Percentiles rank a stretch among this genome's conserved stretches.
Conservation (phyloP, 1,140 invertebrate species). For the Aphidius gifuensis region DNA sequence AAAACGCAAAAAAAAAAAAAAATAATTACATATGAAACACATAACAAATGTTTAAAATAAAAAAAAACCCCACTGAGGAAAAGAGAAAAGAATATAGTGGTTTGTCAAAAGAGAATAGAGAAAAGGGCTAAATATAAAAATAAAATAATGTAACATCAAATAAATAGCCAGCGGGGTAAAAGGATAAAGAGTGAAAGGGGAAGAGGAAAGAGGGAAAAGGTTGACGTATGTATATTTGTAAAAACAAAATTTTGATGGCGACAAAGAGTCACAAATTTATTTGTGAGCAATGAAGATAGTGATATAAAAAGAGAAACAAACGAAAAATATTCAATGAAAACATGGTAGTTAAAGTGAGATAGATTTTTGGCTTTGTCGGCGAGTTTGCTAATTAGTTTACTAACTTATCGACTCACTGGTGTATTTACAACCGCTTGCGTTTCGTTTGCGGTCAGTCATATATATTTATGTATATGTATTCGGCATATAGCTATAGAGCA, state of each 20-base stretch:
- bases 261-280: neutral
- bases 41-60: slow-evolving; percentile 15
- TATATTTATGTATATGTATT: neutral
- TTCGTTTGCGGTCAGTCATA: neutral
- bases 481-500: no score
- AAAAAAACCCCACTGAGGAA: slow-evolving; percentile 16
- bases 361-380: slow-evolving; percentile 50
- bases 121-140: slow-evolving; percentile 31
- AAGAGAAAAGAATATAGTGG: neutral
- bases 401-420: slow-evolving; percentile 51
- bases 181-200: slow-evolving; percentile 40
- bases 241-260: slow-evolving; percentile 27
- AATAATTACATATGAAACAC: slow-evolving; percentile 14
- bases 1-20: slow-evolving; percentile 35
- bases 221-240: slow-evolving; percentile 21
- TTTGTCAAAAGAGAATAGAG: slow-evolving; percentile 27
- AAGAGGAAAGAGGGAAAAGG: slow-evolving; percentile 14
- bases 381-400: slow-evolving; percentile 55
- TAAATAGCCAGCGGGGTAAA: slow-evolving; percentile 35
- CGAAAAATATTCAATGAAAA: neutral
- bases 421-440: slow-evolving; percentile 37
- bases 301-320: neutral
- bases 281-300: neutral
- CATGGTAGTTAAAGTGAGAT: slow-evolving; percentile 3
- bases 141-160: slow-evolving; percentile 11